Evolutionary conservation across 2,888 invertebrate species (phyloP).

Genomic region (Cylindroiulus punctatus): DNA sequence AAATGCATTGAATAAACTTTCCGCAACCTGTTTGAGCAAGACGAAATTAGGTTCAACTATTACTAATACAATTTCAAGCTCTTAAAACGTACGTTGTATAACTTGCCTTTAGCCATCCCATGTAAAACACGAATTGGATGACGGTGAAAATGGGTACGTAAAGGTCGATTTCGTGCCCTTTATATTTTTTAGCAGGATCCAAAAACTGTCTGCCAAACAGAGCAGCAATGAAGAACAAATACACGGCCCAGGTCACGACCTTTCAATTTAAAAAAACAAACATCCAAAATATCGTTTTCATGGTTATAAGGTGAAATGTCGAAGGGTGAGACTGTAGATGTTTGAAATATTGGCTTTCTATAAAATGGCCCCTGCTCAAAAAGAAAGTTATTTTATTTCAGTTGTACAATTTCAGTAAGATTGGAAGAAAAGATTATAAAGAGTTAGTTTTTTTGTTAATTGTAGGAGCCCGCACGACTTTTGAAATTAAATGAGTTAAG

Average conservation of each 20-base stretch:
- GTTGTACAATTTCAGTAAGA: no score
- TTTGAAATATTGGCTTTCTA: no score
- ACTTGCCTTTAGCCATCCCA: constrained; percentile 83
- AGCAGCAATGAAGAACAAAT: constrained; percentile 58
- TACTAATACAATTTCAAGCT: background rate
- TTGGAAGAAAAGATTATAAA: no score
- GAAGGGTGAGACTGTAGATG: no score
- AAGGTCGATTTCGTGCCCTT: constrained; percentile 60
- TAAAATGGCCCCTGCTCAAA: no score
- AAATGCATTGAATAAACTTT: constrained; percentile 92
- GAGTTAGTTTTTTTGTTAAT: no score
- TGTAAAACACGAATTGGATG: constrained; percentile 90
- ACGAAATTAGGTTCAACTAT: no score
- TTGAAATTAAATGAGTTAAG: no score
- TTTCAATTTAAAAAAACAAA: constrained; percentile 48
- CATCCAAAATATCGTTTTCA: no score
- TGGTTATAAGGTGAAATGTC: no score
- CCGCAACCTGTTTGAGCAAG: constrained; percentile 73
- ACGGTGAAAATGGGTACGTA: constrained; percentile 67
- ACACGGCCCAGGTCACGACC: constrained; percentile 59
- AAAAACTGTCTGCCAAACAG: constrained; percentile 58
- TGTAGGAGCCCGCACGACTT: no score
- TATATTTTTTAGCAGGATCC: constrained; percentile 58
- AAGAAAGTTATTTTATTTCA: no score
- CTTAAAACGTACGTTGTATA: background rate